Evolutionary conservation across 1,140 invertebrate species (phyloP).

Genomic region (Orchestia grillus): DNA sequence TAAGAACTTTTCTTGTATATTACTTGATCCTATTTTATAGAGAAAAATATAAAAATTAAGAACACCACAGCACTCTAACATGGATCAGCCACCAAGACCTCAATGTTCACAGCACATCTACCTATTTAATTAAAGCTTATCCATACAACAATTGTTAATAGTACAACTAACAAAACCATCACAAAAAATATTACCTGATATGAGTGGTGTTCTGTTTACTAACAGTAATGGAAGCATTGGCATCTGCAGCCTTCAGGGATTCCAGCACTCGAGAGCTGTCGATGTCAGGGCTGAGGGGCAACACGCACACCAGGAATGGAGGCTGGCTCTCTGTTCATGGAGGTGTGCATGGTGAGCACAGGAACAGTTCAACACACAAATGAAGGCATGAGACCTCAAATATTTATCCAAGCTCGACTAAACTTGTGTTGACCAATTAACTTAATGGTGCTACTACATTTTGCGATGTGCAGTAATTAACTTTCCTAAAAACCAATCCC

Average conservation of each 20-base stretch:
- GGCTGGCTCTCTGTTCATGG: slow-evolving; percentile 6
- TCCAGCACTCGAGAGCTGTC: neutral
- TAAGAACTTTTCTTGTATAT: no score
- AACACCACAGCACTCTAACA: no score
- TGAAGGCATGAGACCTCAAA: no score
- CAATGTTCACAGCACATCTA: neutral
- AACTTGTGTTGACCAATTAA: no score
- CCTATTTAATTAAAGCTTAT: neutral
- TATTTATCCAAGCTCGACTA: no score
- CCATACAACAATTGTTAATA: neutral
- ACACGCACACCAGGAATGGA: slow-evolving; percentile 41
- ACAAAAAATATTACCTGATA: neutral
- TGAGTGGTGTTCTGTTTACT: slow-evolving; percentile 35
- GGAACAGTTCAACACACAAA: no score
- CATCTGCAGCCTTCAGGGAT: neutral
- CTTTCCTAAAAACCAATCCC: no score
- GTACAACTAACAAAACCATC: neutral
- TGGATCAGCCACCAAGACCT: no score
- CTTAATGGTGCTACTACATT: no score
- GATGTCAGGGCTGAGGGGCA: neutral
- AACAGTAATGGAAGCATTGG: neutral
- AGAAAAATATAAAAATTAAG: no score
- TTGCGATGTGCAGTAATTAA: no score
- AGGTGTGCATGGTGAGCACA: neutral
- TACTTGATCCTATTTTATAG: no score